These are phyloP conservation scores for Acanthosepion esculentum DNA, from an alignment of 2,888 invertebrate species.

Conservation along the genomic window DNA sequence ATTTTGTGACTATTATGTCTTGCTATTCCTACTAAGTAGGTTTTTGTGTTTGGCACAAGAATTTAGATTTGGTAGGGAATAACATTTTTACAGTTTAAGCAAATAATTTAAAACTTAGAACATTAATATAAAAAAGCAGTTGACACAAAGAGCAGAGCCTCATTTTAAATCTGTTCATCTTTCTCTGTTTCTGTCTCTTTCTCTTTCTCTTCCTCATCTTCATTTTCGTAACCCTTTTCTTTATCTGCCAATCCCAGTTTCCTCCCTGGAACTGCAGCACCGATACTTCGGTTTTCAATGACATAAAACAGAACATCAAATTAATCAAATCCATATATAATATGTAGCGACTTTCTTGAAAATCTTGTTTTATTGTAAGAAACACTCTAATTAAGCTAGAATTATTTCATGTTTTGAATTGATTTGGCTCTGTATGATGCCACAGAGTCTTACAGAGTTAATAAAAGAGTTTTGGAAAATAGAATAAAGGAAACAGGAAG, in stretches of 20 bases:
- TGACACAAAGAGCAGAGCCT: background rate
- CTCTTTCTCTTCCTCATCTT: background rate
- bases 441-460: background rate
- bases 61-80: no score
- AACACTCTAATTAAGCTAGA: background rate
- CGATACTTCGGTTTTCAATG: background rate
- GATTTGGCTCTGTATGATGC: background rate
- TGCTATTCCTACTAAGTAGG: no score
- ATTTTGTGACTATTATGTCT: no score
- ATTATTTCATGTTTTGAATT: background rate
- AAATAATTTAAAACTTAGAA: background rate
- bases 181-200: no score
- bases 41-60: no score
- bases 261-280: background rate
- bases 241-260: background rate
- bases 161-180: background rate
- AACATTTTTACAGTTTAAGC: no score
- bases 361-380: background rate
- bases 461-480: no score
- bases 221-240: background rate
- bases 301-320: background rate
- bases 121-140: background rate
- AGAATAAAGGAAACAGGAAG: background rate
- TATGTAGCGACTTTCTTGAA: background rate
- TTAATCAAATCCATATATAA: background rate